Evolutionary conservation across 2,113 vertebrate genomes (phyloP), one percentile per base, ranked within the genome.

Genomic region (Thryonomys swinderianus): DNA sequence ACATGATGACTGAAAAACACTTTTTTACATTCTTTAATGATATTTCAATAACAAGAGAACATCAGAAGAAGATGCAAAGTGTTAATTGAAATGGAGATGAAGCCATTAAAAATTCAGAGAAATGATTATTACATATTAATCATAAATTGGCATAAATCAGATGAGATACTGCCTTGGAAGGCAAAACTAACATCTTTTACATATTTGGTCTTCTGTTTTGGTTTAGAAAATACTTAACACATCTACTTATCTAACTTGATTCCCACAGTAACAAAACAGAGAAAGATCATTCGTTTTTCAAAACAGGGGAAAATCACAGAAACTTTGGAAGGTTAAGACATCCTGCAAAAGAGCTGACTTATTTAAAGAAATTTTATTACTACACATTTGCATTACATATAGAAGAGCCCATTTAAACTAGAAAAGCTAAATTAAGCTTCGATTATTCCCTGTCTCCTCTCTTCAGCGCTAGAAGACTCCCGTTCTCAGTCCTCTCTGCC

Each of bases 41-140:
- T 92, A 98, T 94, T 97, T 81, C 98, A 98, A 97, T 96, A 97
- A 90, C 74, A 97, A 90, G 34, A 90, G 82, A 97, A 95, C 94
- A 62, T 92, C 94, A 84, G 88, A 84, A 96, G 95, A 94, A 97
- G 95, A 97, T 42, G 94, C 32, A 86, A 97, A 81, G 40, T 69
- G 48, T 80, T 96, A 76, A 96, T 82, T 94, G 74, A 98, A 85
- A 95, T 37, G 83, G 92, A 97, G 57, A 97, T 23, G 97, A 66
- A 82, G 94, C 12, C 42, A 97, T 61, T 71, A 69, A 95, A 78
- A 90, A 92, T 91, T 94, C 73, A 96, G 80, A 85, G 78, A 93
- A 94, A 73, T 73, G 83, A 97, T 96, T 80, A 91, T 88, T 69
- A 78, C 3, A 92, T 20, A 78, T 40, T 21, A 57, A 90, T 93